Base-by-base conservation (phyloP, 2,797 vertebrate species). In the Danio tinwini region DNA sequence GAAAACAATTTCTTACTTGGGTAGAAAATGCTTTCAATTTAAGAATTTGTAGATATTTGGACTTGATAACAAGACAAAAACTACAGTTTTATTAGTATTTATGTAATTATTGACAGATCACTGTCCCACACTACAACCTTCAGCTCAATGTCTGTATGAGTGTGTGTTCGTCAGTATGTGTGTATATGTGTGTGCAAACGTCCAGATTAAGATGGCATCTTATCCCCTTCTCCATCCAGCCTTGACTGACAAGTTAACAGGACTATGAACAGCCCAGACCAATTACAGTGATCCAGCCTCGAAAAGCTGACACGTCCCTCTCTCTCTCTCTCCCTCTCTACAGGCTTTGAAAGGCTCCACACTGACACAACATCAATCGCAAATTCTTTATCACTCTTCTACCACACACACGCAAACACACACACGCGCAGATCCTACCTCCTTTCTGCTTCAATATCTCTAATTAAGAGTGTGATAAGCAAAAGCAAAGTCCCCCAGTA, bases 351-450 rank as follows among this genome's bases (percentile, higher is more conserved):
- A 69, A 13, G 44, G 84, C 74, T 72, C 59, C 76, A 63, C 62
- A 68, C 77, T 67, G 77, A 76, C 80, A 78, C 63, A 76, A 67
- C 80, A 86, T 86, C 85, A 86, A 84, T 86, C 85, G 65, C 69
- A 0, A 8, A n/a, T 79, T 81, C 56, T 71, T 74, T 58, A 67
- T 59, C 71, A 6, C 76, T 63, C 44, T 52, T 52, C 39, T 50
- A 49, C 64, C 74, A 64, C 81, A 71, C 80, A 64, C 68, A 55
- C 39, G n/a, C 70, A 29, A 1, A 29, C 72, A 49, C 74, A 29
- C 29, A 29, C 68, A 55, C 17, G 16, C 70, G 76, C 45, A 73
- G 39, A 76, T 58, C 72, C 81, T 69, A 56, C 62, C 72, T 62
- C 67, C 59, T 52, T 40, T 62, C 74, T 55, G 75, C 40, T 64